phyloP scores from a whole-genome alignment of 1,140 invertebrate genomes.

The fruit fly (Drosophila melanogaster) region DNA sequence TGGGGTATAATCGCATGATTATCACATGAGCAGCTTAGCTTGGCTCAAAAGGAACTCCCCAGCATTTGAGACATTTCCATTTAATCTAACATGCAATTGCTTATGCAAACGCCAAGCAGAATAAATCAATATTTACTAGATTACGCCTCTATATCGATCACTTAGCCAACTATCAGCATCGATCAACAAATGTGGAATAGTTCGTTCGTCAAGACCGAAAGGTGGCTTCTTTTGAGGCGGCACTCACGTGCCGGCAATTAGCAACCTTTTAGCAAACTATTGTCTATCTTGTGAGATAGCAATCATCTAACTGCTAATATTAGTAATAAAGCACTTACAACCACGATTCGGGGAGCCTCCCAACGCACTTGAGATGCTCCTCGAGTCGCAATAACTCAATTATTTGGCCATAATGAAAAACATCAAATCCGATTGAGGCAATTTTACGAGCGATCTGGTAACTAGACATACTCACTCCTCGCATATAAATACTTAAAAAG shows the following conservation, averaged over 20 bases:
- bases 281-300: constrained; percentile 43
- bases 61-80: not conserved
- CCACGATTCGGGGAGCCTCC: constrained; percentile 1
- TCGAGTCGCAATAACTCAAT: constrained; percentile 56
- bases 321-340: constrained; percentile 10
- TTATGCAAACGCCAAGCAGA: constrained; percentile 22
- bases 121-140: constrained; percentile 30
- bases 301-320: constrained; percentile 8
- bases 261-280: constrained; percentile 32
- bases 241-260: constrained; percentile 54
- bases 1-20: constrained; percentile 49
- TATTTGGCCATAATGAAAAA: constrained; percentile 61
- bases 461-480: constrained; percentile 43
- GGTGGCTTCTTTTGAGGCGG: constrained; percentile 14
- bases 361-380: constrained; percentile 19
- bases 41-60: constrained; percentile 14
- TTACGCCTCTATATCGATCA: constrained; percentile 29
- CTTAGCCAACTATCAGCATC: constrained; percentile 17
- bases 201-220: constrained; percentile 21
- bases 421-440: constrained; percentile 45
- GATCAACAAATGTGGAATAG: constrained; percentile 33
- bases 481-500: constrained; percentile 69
- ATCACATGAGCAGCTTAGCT: constrained; percentile 37
- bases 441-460: constrained; percentile 65
- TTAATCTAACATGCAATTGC: constrained; percentile 25